phyloP scores from a whole-genome alignment of 2,888 invertebrate genomes.

The Hymenopus coronatus region DNA sequence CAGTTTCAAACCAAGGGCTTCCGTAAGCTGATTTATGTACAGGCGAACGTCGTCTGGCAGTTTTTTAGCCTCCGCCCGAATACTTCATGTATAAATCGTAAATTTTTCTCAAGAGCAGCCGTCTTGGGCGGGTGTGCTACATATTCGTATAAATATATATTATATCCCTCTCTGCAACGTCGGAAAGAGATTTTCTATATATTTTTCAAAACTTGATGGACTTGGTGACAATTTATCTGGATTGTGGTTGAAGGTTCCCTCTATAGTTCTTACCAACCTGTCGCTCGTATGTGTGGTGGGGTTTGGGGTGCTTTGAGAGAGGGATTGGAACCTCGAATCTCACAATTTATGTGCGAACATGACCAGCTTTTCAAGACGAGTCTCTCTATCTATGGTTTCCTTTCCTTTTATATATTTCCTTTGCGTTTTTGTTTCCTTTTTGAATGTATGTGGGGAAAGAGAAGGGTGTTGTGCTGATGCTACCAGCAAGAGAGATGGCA shows the following conservation, averaged over 20 bases:
- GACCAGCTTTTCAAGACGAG: slow-evolving; percentile 30
- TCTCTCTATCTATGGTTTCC: slow-evolving; percentile 4
- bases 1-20: not conserved
- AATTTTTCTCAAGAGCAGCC: not conserved
- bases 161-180: not conserved
- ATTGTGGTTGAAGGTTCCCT: slow-evolving; percentile 17
- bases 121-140: not conserved
- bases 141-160: slow-evolving; percentile 19
- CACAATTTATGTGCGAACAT: slow-evolving; percentile 35
- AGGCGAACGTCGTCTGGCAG: not conserved
- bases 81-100: slow-evolving; percentile 14
- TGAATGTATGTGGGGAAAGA: not conserved
- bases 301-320: not conserved
- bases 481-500: not conserved
- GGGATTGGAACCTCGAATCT: slow-evolving; percentile 26
- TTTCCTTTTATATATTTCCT: not conserved
- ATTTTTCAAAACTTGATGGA: slow-evolving; percentile 25
- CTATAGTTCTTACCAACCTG: not conserved
- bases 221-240: slow-evolving; percentile 31
- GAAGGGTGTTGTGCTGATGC: not conserved
- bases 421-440: not conserved
- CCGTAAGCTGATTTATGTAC: not conserved
- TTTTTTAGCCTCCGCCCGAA: not conserved
- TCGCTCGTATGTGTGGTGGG: not conserved
- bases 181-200: slow-evolving; percentile 19